Evolutionary conservation across 2,888 invertebrate genomes (phyloP), one percentile per base, ranked within the genome.

Genomic region (Netelia virgata): DNA sequence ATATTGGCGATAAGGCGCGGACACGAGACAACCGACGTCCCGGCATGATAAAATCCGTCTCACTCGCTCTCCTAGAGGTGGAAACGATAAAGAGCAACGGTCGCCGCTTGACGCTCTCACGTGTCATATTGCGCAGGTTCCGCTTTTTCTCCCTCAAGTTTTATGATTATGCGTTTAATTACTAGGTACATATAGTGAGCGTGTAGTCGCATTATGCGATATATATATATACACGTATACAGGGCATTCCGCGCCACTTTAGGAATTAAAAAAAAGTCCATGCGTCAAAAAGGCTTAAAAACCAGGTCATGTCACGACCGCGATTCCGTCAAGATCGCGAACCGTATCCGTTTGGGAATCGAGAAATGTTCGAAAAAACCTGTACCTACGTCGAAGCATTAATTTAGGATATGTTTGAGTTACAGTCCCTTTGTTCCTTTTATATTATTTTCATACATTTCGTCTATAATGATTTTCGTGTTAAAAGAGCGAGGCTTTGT

Each of bases 51-150:
- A 77, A 77, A 77, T 77, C 69, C 69, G 16, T 18, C 47, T 18
- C 10, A 77, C 59, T 47, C 47, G 18, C 36, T 28, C 43, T 36
- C 20, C 68, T 59, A 61, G 68, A 61, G 69, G 18, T 61, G 69
- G 3, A 36, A 77, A 66, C 63, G 84, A 80, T 80, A 77, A 83
- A 84, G 80, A 81, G 80, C 80, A 81, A 80, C 72, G 84, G 80
- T 84, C 84, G 80, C 57, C 36, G 14, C 55, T 55, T n/a, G 75
- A 64, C 41, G 75, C 57, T 36, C 61, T 77, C 69, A 61, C 75
- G 64, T 59, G 63, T 43, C 76, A 76, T 66, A 47, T 36, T 72
- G 55, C 63, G 70, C 63, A 10, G 61, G 14, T 64, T 43, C 59
- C 28, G 11, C 50, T 14, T 28, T 61, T 47, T 47, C 20, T 66